Evolutionary conservation across 2,797 vertebrate genomes (phyloP).

Genomic region (Echeneis naucrates): DNA sequence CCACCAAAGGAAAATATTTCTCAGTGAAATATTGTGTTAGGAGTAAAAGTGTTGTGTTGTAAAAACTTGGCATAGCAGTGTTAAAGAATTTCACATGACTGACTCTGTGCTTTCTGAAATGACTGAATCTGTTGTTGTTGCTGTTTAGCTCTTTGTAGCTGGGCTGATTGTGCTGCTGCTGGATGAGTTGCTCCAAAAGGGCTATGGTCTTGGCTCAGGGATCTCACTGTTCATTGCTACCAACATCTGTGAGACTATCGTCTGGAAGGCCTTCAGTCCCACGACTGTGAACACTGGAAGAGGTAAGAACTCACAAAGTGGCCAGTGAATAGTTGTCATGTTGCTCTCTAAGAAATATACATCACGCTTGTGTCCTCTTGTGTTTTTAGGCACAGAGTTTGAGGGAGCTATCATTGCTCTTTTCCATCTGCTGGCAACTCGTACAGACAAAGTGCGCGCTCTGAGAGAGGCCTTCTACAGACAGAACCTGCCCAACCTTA

Average conservation of each 20-base stretch:
- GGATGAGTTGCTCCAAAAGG: constrained; percentile 97
- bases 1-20: neutral
- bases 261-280: constrained; percentile 99
- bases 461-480: constrained; percentile 98
- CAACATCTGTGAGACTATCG: constrained; percentile 99
- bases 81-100: neutral
- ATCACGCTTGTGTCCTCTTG: constrained; percentile 13
- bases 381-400: constrained; percentile 92
- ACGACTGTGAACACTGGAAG: constrained; percentile 98
- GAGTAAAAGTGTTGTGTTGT: neutral
- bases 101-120: neutral
- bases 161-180: constrained; percentile 96
- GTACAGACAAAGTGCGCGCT: constrained; percentile 97
- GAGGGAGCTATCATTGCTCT: constrained; percentile 98
- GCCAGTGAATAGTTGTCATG: neutral
- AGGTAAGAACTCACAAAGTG: constrained; percentile 82
- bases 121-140: constrained; percentile 24
- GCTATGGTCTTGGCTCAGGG: constrained; percentile 96
- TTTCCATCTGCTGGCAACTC: constrained; percentile 96
- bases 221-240: constrained; percentile 99
- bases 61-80: neutral
- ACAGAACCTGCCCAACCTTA: constrained; percentile 98
- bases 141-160: constrained; percentile 93
- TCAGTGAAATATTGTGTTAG: neutral
- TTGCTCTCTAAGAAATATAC: neutral